Conservation (phyloP, 2,797 vertebrate species). For the Hapalemur alaotrensis region DNA sequence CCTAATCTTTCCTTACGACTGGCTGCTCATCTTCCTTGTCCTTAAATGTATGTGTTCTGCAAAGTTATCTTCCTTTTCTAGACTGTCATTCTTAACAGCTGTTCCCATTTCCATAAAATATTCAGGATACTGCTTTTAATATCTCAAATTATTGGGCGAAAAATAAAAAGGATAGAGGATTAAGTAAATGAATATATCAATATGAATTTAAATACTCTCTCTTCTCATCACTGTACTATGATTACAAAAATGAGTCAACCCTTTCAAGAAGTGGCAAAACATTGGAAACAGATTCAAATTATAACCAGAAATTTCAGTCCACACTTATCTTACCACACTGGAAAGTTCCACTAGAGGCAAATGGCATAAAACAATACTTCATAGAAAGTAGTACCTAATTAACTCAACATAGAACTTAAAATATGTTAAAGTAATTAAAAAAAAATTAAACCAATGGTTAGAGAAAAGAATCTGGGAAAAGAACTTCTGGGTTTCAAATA, state of each 20-base stretch:
- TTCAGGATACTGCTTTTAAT: background rate
- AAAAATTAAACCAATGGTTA: background rate
- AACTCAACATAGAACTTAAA: slow-evolving; percentile 13
- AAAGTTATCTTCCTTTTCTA: background rate
- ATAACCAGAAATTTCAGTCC: background rate
- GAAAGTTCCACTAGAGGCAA: background rate
- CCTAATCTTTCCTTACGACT: background rate
- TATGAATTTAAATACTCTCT: slow-evolving; percentile 4
- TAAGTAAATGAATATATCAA: background rate
- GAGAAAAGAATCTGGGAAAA: background rate
- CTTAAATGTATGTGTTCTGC: background rate
- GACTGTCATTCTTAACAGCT: background rate
- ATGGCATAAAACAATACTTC: background rate
- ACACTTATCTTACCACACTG: background rate
- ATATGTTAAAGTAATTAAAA: background rate
- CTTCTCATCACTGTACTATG: background rate
- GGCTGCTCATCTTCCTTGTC: background rate
- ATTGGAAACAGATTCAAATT: background rate
- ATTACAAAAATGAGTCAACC: background rate
- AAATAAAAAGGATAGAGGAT: background rate
- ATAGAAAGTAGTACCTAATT: background rate
- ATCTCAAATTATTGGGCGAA: background rate
- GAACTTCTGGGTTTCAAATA: background rate
- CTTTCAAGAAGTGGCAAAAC: background rate
- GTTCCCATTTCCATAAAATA: background rate